Percentiles rank a stretch among this genome's conserved stretches.
phyloP scores from a whole-genome alignment of 1,140 invertebrate species.

The Pogonognathellus flavescens region DNA sequence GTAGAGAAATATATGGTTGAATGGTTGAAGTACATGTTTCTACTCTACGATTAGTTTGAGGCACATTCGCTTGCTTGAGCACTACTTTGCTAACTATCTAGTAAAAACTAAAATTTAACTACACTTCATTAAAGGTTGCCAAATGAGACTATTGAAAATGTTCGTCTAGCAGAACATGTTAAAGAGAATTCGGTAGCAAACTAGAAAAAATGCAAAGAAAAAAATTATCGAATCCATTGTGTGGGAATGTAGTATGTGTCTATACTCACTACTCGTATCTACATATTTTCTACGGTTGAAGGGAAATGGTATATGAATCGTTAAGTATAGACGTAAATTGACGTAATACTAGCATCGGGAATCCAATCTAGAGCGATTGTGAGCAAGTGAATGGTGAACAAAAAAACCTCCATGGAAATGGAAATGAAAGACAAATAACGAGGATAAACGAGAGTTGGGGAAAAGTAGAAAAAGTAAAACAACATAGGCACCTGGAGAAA shows the following conservation, averaged over 20 bases:
- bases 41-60: too few relatives aligned
- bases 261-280: neutral
- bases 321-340: constrained; percentile 48
- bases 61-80: too few relatives aligned
- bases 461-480: constrained; percentile 25
- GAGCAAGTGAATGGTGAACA: constrained; percentile 20
- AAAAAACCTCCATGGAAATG: constrained; percentile 24
- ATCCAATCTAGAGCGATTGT: constrained; percentile 27
- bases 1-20: too few relatives aligned
- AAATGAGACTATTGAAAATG: too few relatives aligned
- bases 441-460: neutral
- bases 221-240: too few relatives aligned
- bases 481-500: constrained; percentile 64
- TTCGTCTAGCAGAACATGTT: too few relatives aligned
- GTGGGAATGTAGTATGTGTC: neutral
- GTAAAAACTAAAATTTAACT: too few relatives aligned
- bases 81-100: too few relatives aligned
- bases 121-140: too few relatives aligned
- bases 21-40: too few relatives aligned
- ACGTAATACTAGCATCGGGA: neutral
- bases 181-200: too few relatives aligned
- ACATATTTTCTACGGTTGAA: neutral
- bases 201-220: too few relatives aligned
- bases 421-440: constrained; percentile 51
- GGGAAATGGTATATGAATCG: neutral